Conservation (phyloP, 2,113 vertebrate genomes). For the Benitochromis conjunctus region DNA sequence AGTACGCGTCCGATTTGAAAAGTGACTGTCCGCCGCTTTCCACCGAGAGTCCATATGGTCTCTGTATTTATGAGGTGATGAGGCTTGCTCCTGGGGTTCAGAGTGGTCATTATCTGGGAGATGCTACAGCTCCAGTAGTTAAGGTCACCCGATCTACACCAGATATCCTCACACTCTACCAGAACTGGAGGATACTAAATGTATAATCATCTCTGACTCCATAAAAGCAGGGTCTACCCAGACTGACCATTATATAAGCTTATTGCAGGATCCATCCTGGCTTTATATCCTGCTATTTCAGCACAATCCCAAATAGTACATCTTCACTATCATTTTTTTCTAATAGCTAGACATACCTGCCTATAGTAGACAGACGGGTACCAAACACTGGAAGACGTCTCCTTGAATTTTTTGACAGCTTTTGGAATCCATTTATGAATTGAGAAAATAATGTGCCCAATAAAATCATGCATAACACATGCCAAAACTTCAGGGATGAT, state of each 20-base stretch:
- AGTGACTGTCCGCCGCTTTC: constrained; percentile 51
- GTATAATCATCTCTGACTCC: constrained; percentile 67
- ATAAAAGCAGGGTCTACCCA: constrained; percentile 45
- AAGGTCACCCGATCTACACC: constrained; percentile 58
- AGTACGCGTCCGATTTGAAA: constrained; percentile 48
- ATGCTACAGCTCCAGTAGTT: constrained; percentile 58
- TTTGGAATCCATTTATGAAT: not conserved
- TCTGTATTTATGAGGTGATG: constrained; percentile 60
- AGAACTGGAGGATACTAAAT: constrained; percentile 56
- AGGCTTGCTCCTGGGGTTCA: constrained; percentile 55
- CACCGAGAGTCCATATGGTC: constrained; percentile 35
- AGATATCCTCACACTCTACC: constrained; percentile 46
- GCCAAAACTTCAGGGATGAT: not conserved
- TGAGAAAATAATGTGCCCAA: not conserved
- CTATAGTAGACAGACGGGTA: not conserved
- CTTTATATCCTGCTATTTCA: constrained; percentile 50
- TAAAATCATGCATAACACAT: not conserved
- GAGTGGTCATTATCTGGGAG: constrained; percentile 71
- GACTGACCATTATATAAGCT: constrained; percentile 42
- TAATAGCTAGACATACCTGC: not conserved
- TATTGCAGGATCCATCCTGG: constrained; percentile 41
- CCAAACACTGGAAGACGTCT: not conserved
- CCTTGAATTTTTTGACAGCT: not conserved
- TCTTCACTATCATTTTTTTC: constrained; percentile 10
- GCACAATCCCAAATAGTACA: constrained; percentile 21